Evolutionary conservation across 92 coral and sea anemone genomes (phyloP).

Genomic region (Paramuricea clavata): DNA sequence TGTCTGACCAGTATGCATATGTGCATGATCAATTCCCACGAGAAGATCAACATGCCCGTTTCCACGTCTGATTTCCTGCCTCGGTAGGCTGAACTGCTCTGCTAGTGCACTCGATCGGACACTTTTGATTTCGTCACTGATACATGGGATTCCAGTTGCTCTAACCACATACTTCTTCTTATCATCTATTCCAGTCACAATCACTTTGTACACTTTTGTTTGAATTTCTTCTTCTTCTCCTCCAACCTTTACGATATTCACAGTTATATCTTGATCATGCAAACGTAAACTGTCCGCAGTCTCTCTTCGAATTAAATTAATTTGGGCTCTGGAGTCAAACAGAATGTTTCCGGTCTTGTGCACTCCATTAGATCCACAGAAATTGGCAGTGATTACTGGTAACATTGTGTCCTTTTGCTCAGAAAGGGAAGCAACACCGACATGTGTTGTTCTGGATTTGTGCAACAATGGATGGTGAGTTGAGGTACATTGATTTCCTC

Average conservation of each 20-base stretch:
- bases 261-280: constrained; percentile 54
- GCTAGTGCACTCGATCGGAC: not conserved
- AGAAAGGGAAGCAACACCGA: constrained; percentile 58
- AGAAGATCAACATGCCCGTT: no score
- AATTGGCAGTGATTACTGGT: constrained; percentile 63
- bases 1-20: no score
- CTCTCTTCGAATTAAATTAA: constrained; percentile 59
- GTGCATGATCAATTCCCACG: no score
- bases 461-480: constrained; percentile 61
- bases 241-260: constrained; percentile 71
- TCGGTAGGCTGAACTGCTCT: no score
- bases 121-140: no score
- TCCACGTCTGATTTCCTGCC: constrained; percentile 44
- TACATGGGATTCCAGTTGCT: no score
- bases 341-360: constrained; percentile 65
- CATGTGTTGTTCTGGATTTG: constrained; percentile 38
- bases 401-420: constrained; percentile 47
- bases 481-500: constrained; percentile 56
- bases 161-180: constrained; percentile 26
- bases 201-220: constrained; percentile 65
- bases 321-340: constrained; percentile 70
- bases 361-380: constrained; percentile 59
- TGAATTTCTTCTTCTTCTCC: constrained; percentile 58
- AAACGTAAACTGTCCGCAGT: constrained; percentile 72
- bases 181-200: constrained; percentile 48